phyloP scores from a whole-genome alignment of 2,888 invertebrate species.

The Pristionchus japonicus region DNA sequence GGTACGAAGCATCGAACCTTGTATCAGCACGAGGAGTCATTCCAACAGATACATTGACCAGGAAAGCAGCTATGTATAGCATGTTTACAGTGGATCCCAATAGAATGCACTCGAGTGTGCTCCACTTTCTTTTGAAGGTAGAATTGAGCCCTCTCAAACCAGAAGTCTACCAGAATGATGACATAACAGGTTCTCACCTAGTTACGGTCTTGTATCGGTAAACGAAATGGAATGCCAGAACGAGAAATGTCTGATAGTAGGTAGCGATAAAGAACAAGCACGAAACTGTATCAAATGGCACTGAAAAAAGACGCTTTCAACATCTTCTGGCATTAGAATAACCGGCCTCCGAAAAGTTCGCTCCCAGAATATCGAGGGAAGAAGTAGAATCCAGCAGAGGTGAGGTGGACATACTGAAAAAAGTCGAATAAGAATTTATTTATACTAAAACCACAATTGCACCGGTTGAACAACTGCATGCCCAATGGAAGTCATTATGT shows the following conservation, averaged over 20 bases:
- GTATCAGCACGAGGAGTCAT: not conserved
- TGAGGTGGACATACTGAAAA: not conserved
- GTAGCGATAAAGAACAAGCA: not conserved
- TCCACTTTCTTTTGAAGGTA: not conserved
- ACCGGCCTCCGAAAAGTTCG: not conserved
- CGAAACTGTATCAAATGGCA: not conserved
- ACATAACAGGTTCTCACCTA: not conserved
- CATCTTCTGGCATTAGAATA: too few relatives aligned
- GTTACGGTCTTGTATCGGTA: conserved; percentile 18
- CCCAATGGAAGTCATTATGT: too few relatives aligned
- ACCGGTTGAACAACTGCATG: too few relatives aligned
- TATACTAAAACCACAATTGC: too few relatives aligned
- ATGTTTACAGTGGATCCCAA: not conserved
- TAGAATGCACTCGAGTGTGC: not conserved
- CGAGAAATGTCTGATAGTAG: conserved; percentile 20
- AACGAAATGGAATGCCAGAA: conserved; percentile 10
- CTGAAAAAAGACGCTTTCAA: not conserved
- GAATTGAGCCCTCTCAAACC: not conserved
- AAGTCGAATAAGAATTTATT: too few relatives aligned
- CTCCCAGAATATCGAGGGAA: not conserved
- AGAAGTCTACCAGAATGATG: not conserved
- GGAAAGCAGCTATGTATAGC: not conserved
- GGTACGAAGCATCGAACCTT: not conserved
- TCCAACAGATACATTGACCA: not conserved
- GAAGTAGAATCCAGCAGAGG: not conserved